phyloP scores from a whole-genome alignment of 2,888 invertebrate genomes.

The Dione juno region DNA sequence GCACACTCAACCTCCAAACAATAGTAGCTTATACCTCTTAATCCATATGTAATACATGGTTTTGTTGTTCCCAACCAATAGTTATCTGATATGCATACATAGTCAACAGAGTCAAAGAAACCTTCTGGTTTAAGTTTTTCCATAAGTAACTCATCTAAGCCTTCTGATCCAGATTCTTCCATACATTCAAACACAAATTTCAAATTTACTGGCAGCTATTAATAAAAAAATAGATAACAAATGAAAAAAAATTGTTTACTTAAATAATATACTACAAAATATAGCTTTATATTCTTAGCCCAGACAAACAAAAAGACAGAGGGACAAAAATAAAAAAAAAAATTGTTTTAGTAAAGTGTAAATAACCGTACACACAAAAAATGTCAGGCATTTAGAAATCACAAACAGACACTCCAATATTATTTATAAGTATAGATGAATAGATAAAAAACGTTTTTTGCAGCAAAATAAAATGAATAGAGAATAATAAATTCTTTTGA shows the following conservation, averaged over 20 bases:
- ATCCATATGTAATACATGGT: slow-evolving; percentile 98
- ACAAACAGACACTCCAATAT: too few species aligned
- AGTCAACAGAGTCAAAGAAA: slow-evolving; percentile 93
- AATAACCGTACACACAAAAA: too few species aligned
- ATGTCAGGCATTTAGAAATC: too few species aligned
- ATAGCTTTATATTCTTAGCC: too few species aligned
- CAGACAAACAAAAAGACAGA: too few species aligned
- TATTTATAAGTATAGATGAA: too few species aligned
- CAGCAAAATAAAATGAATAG: background rate
- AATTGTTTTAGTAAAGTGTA: too few species aligned
- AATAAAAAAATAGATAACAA: slow-evolving; percentile 14
- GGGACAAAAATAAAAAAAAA: too few species aligned
- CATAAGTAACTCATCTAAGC: slow-evolving; percentile 93
- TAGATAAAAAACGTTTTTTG: too few species aligned
- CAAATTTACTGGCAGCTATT: slow-evolving; percentile 87
- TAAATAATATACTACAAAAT: too few species aligned
- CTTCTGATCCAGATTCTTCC: slow-evolving; percentile 99
- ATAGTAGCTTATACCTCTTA: slow-evolving; percentile 97
- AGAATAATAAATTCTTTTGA: background rate
- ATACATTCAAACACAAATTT: slow-evolving; percentile 98
- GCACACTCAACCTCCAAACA: slow-evolving; percentile 94
- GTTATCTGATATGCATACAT: slow-evolving; percentile 98
- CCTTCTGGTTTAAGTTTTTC: slow-evolving; percentile 82
- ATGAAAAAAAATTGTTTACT: too few species aligned
- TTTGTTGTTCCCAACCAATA: slow-evolving; percentile 99